These are phyloP conservation scores for Palythoa grandis DNA, from an alignment of 92 coral and sea anemone species.

Conservation along the genomic window DNA sequence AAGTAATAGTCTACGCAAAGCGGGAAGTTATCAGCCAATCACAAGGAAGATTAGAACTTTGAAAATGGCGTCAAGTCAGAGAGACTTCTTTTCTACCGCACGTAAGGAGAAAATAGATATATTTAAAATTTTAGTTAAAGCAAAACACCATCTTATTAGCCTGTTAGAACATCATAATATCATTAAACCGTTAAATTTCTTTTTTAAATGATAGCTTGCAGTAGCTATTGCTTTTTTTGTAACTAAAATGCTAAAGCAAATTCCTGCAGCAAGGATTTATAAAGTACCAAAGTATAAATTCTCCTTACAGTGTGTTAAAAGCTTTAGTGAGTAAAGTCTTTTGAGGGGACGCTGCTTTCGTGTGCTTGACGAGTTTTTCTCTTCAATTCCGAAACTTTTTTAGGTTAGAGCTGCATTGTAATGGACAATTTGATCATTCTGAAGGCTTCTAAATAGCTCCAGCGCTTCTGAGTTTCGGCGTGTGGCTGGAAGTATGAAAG, in stretches of 20 bases:
- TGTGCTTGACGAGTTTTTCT: neutral
- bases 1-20: neutral
- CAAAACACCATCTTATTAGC: neutral
- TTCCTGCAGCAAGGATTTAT: neutral
- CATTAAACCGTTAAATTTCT: neutral
- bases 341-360: neutral
- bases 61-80: slow-evolving; percentile 29
- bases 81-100: no score
- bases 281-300: neutral
- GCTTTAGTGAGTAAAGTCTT: neutral
- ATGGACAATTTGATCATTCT: neutral
- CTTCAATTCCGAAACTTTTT: slow-evolving; percentile 1
- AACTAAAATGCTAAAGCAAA: neutral
- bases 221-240: neutral
- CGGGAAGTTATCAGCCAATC: slow-evolving; percentile 18
- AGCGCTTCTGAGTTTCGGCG: neutral
- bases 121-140: neutral
- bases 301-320: slow-evolving; percentile 2
- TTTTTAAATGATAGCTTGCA: neutral
- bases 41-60: slow-evolving; percentile 24
- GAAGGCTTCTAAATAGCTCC: neutral
- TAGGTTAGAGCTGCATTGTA: neutral
- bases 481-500: neutral
- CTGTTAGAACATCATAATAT: no score
- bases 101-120: neutral